Conservation (phyloP, 2,113 vertebrate species). For the Colinus virginianus region DNA sequence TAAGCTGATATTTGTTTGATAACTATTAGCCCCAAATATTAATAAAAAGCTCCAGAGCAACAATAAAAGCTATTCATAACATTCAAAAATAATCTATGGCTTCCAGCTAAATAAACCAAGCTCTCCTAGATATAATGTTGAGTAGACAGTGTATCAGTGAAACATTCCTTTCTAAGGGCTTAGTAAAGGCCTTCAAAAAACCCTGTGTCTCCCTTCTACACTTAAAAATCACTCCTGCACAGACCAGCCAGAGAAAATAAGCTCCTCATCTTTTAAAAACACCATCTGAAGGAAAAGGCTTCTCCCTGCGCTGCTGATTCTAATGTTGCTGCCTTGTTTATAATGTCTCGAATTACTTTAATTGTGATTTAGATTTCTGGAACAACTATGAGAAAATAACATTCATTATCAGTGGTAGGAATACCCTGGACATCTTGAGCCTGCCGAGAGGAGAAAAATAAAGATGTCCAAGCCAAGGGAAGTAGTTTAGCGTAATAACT, state of each 20-base stretch:
- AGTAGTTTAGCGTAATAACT: constrained; percentile 9
- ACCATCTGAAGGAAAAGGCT: not conserved
- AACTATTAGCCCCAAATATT: not conserved
- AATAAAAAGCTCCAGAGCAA: constrained; percentile 26
- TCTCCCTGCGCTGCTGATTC: not conserved
- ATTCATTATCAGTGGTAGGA: not conserved
- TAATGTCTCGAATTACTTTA: not conserved
- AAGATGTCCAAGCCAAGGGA: not conserved
- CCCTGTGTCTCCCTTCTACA: not conserved
- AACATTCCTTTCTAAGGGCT: constrained; percentile 1
- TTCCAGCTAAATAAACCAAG: constrained; percentile 25
- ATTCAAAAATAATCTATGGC: constrained; percentile 10
- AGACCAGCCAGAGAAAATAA: constrained; percentile 22
- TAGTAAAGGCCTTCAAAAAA: constrained; percentile 4
- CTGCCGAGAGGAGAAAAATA: not conserved
- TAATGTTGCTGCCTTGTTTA: not conserved
- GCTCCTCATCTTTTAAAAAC: not conserved
- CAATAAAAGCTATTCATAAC: constrained; percentile 2
- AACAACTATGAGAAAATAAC: not conserved
- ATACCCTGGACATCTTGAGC: not conserved
- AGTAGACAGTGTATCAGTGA: not conserved
- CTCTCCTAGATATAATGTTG: not conserved
- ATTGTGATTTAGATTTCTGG: not conserved
- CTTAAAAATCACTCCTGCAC: constrained; percentile 12
- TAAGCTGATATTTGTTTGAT: constrained; percentile 23